Evolutionary conservation across 2,888 invertebrate species (phyloP).

Genomic region (Drosophila neutralis): DNA sequence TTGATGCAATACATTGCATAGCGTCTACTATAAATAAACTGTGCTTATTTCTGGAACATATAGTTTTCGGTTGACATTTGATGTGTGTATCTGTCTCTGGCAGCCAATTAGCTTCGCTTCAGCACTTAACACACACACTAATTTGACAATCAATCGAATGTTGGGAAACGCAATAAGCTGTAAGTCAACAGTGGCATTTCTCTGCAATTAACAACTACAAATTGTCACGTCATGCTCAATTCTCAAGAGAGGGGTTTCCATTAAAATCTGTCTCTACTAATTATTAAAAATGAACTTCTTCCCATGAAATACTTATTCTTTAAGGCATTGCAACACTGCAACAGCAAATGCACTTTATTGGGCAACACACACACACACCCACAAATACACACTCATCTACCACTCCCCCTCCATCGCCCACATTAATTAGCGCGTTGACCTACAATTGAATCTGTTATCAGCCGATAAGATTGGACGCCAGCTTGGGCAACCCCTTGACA

Average conservation of each 20-base stretch:
- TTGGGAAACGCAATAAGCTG: constrained; percentile 14
- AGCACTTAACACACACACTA: constrained; percentile 25
- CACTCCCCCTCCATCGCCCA: background rate
- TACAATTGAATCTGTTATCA: constrained; percentile 50
- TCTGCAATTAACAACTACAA: constrained; percentile 36
- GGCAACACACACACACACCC: constrained; percentile 4
- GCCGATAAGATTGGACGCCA: constrained; percentile 48
- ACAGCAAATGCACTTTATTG: constrained; percentile 15
- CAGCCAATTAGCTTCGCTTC: constrained; percentile 20
- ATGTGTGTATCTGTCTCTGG: background rate
- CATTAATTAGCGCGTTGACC: constrained; percentile 55
- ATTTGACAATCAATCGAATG: constrained; percentile 20
- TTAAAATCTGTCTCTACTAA: background rate
- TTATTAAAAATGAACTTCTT: constrained; percentile 19
- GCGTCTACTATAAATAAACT: background rate
- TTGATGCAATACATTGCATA: background rate
- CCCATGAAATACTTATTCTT: constrained; percentile 7
- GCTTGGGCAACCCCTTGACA: constrained; percentile 21
- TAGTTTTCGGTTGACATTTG: background rate
- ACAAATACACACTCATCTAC: background rate
- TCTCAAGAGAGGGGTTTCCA: background rate
- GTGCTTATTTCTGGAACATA: background rate
- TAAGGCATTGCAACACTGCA: constrained; percentile 28
- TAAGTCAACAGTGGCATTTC: constrained; percentile 7
- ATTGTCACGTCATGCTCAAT: constrained; percentile 11